Base-by-base conservation (phyloP, 64 coral and sea anemone species). In the Anthopleura sola region DNA sequence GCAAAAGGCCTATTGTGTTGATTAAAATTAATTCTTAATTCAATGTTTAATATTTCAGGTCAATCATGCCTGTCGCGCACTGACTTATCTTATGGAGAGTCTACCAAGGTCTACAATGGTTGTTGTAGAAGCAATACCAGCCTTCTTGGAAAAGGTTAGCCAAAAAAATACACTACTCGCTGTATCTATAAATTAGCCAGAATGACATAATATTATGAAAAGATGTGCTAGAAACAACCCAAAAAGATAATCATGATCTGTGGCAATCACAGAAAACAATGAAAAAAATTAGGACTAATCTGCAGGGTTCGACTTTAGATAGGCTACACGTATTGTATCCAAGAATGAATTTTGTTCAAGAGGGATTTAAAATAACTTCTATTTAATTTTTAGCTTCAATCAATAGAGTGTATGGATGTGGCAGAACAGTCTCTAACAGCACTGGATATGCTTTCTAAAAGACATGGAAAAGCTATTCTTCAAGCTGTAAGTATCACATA, bases 321-420 rank as follows among this genome's bases (percentile, higher is more conserved):
- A 44, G 40, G 40, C 40, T 44, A 44, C 40, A 44, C 4, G 40
- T 44, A 44, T 44, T 44, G 40, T 44, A 44, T 44, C 9, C 40
- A 44, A 44, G 40, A 44, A 44, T 6, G 40, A 44, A 44, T 44
- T 44, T 44, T 44, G 40, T 44, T 44, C 9, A 6, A 44, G 40
- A 44, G 40, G 4, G 40, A 44, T 44, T 44, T 44, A 44, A 44
- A 44, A 44, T 44, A 8, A 44, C 40, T 44, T 62, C 1, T 62
- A 11, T 62, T 6, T 62, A 9, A 6, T n/a, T 87, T 75, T 49
- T 71, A 99, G 97, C 75, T 99, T 44, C 97, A 99, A 75, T 88
- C 90, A 20, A 99, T 99, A 55, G 92, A 99, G 64, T 99, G 97
- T 83, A 99, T 99, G 97, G 97, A 99, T 92, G 97, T 99, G 10